These are phyloP conservation scores for Bos taurus DNA, from an alignment of 2,113 vertebrate genomes.

Conservation along the genomic window DNA sequence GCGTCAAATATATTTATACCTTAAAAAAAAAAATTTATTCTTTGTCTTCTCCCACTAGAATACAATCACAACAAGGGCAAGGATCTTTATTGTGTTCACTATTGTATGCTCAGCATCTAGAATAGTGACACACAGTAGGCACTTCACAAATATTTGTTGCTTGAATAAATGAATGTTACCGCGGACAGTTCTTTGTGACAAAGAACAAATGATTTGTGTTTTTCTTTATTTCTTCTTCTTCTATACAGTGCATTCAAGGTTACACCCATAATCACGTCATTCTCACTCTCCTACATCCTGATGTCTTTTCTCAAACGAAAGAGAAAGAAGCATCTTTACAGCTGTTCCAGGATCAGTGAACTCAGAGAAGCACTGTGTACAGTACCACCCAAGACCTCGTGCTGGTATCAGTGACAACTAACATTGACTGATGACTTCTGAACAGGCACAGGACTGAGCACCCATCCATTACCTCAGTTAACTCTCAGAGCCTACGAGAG, in stretches of 20 bases:
- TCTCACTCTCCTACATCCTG: background rate
- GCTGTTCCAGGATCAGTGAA: background rate
- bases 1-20: background rate
- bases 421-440: accelerated
- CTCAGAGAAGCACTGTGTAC: background rate
- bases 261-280: background rate
- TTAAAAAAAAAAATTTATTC: background rate
- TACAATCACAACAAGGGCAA: background rate
- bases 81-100: background rate
- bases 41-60: background rate
- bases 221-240: background rate
- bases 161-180: background rate
- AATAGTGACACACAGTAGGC: background rate
- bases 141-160: background rate
- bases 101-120: background rate
- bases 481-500: background rate
- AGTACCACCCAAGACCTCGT: background rate
- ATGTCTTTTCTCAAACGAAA: background rate
- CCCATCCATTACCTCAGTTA: accelerated
- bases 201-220: background rate
- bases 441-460: background rate
- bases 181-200: background rate
- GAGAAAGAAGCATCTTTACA: background rate
- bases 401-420: background rate
- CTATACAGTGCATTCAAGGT: background rate